These are phyloP conservation scores for Stratiolaelaps scimitus DNA, from an alignment of 1,140 invertebrate genomes.

Conservation along the genomic window DNA sequence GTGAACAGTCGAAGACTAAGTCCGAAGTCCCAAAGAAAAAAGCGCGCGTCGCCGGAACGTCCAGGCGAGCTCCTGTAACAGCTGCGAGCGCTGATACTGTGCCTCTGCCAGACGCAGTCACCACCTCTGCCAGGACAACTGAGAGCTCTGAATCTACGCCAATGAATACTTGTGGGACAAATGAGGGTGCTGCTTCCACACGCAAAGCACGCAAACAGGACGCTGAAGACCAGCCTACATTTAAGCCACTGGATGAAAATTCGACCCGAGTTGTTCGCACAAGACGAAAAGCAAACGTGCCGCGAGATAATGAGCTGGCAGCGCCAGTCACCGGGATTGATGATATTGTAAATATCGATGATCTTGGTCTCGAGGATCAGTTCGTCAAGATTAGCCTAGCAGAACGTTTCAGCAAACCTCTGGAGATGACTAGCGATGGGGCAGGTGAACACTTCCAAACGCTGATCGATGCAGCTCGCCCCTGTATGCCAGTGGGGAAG, in stretches of 20 bases:
- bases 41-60: neutral
- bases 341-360: too few relatives aligned
- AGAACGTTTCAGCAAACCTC: constrained; percentile 14
- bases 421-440: neutral
- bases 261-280: neutral
- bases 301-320: too few relatives aligned
- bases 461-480: neutral
- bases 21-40: neutral
- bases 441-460: neutral
- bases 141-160: too few relatives aligned
- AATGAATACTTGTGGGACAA: too few relatives aligned
- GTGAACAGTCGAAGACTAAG: neutral
- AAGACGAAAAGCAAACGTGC: neutral
- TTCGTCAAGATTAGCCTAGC: neutral
- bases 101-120: too few relatives aligned
- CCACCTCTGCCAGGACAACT: too few relatives aligned
- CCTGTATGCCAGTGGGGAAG: neutral
- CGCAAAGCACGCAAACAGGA: neutral
- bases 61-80: too few relatives aligned
- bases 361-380: neutral
- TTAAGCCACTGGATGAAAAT: neutral
- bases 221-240: neutral
- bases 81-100: too few relatives aligned
- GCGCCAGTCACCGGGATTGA: too few relatives aligned
- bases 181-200: too few relatives aligned